Percentiles rank a stretch among this genome's conserved stretches.
Evolutionary conservation across 2,888 invertebrate species (phyloP).

Genomic region (Agelastica alni): DNA sequence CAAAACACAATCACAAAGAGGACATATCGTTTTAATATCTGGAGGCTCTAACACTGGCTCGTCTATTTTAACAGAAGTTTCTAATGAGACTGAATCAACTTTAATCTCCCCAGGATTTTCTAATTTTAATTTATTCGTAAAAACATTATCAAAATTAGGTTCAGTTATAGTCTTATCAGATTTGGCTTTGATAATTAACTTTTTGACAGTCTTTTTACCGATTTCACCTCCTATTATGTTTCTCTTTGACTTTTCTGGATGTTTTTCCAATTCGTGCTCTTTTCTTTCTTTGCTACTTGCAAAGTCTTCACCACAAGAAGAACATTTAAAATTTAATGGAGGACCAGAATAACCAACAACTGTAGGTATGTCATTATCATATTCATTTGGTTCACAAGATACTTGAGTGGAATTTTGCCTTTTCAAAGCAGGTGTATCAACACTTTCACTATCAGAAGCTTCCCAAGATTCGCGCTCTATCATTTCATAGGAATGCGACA

Average conservation of each 20-base stretch:
- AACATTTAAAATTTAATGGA: slow-evolving; percentile 61
- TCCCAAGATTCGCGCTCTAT: slow-evolving; percentile 72
- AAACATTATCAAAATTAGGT: slow-evolving; percentile 54
- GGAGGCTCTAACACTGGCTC: slow-evolving; percentile 26
- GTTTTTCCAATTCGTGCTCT: slow-evolving; percentile 63
- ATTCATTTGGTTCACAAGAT: slow-evolving; percentile 20
- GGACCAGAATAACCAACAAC: slow-evolving; percentile 53
- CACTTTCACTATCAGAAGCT: slow-evolving; percentile 70
- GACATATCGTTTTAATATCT: slow-evolving; percentile 42
- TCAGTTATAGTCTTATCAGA: slow-evolving; percentile 48
- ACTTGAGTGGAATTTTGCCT: slow-evolving; percentile 18
- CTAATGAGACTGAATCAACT: slow-evolving; percentile 40
- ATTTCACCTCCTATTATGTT: slow-evolving; percentile 44
- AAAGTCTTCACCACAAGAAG: slow-evolving; percentile 63
- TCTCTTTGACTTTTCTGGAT: slow-evolving; percentile 55
- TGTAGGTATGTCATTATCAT: slow-evolving; percentile 41
- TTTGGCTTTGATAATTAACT: slow-evolving; percentile 49
- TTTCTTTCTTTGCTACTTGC: slow-evolving; percentile 67
- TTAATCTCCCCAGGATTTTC: slow-evolving; percentile 48
- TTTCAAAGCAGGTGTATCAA: slow-evolving; percentile 33
- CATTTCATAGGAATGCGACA: slow-evolving; percentile 66
- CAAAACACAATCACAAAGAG: slow-evolving; percentile 47
- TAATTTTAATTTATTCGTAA: slow-evolving; percentile 50
- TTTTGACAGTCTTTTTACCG: slow-evolving; percentile 48
- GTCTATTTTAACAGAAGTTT: slow-evolving; percentile 29